Conservation (phyloP, 2,797 vertebrate species). For the Pygocentrus nattereri region DNA sequence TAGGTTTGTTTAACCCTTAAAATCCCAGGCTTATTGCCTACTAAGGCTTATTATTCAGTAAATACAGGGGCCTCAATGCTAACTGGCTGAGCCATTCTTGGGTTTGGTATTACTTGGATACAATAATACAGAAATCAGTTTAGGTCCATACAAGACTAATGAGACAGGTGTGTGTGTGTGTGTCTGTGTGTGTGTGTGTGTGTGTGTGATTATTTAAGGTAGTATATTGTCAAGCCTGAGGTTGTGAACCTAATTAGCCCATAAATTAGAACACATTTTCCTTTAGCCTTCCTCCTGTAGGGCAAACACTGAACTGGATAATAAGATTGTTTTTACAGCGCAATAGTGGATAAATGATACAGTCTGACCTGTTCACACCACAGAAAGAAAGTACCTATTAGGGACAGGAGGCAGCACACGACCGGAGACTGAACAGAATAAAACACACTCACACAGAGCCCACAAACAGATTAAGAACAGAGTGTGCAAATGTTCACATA, state of each 20-base stretch:
- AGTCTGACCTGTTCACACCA: slow-evolving; percentile 75
- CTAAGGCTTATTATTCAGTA: too few relatives aligned
- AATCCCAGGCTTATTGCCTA: too few relatives aligned
- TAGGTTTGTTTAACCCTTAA: too few relatives aligned
- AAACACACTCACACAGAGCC: not conserved
- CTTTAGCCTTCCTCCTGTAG: slow-evolving; percentile 49
- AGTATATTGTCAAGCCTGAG: slow-evolving; percentile 30
- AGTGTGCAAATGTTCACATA: not conserved
- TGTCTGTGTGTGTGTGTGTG: slow-evolving; percentile 30
- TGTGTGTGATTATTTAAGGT: slow-evolving; percentile 34
- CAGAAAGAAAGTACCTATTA: slow-evolving; percentile 62
- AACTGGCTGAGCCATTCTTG: too few relatives aligned
- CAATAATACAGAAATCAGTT: too few relatives aligned
- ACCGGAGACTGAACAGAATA: slow-evolving; percentile 8
- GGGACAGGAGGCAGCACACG: slow-evolving; percentile 18
- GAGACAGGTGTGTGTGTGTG: not conserved
- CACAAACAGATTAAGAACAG: not conserved
- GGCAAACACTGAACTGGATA: slow-evolving; percentile 84
- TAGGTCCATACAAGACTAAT: too few relatives aligned
- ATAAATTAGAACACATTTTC: slow-evolving; percentile 82
- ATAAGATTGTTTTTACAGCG: slow-evolving; percentile 89
- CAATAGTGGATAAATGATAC: slow-evolving; percentile 84
- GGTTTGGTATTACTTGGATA: too few relatives aligned
- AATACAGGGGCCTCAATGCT: too few relatives aligned
- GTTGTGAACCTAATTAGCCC: slow-evolving; percentile 78